Evolutionary conservation across 2,797 vertebrate species (phyloP), one percentile per base, ranked within the genome.

Genomic region (Sandelia bainsii): DNA sequence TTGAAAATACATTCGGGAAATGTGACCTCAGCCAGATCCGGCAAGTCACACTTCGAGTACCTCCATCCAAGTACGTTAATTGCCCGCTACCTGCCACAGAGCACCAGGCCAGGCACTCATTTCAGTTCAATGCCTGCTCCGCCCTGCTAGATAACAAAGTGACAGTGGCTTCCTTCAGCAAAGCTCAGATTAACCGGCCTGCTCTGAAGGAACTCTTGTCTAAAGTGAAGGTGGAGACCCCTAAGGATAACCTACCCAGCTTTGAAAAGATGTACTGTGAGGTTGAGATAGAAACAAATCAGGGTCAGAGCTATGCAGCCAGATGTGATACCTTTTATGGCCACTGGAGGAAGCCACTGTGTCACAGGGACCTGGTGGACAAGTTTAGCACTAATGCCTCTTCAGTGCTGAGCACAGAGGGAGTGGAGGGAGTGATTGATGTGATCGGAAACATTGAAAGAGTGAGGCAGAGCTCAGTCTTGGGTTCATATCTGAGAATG

Each of bases 51-150:
- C 93, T 99, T 8, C 89, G 85, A 85, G 93, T 98, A 17, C 98
- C 97, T 9, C 90, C 93, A 0, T 96, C 96, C 48, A 95, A 89
- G 56, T 99, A 99, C 0, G 88, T 98, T 4, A 87, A 98, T 83
- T 94, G 97, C 52, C 94, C 96, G 23, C 89, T 92, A 9, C 97
- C 97, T 0, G 62, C 49, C 51, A 95, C 96, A 0, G 96, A 99
- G 77, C 97, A 99, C 0, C 96, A 98, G 87, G 97, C 97, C 69
- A 94, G 97, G 37, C 98, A 99, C 84, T 99, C 98, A 0, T 97
- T 98, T 72, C 97, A 99, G 92, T 98, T 98, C 39, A 96, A 94
- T 0, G 96, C 95, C 22, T 96, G 96, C 79, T 90, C 95, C 0
- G 90, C 93, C 8, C 88, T 99, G 81, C 91, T 98, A n/a, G 96